Conservation (phyloP, 2,888 invertebrate genomes). For the Gymnocheta viridis region DNA sequence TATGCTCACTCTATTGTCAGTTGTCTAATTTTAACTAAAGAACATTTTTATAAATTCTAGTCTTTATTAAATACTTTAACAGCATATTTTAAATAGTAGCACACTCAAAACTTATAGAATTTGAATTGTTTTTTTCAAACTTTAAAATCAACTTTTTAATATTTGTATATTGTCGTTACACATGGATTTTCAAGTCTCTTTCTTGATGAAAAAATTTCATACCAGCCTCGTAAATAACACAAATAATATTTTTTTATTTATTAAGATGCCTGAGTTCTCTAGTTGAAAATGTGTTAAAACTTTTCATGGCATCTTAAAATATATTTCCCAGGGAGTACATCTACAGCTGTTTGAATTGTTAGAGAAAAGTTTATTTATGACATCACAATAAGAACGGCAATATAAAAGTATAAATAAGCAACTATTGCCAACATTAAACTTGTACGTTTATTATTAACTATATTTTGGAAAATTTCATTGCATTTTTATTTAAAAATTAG, state of each 20-base stretch:
- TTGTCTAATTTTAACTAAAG: too few species aligned
- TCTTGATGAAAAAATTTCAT: not conserved
- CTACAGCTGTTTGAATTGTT: conserved; percentile 15
- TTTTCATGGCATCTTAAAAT: conserved; percentile 1
- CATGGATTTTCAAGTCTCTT: too few species aligned
- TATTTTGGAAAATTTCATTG: not conserved
- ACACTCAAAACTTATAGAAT: too few species aligned
- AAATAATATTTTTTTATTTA: not conserved
- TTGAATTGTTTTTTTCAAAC: too few species aligned
- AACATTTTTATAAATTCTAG: too few species aligned
- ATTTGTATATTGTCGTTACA: too few species aligned
- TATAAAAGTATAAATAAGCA: conserved; percentile 3
- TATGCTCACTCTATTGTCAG: too few species aligned
- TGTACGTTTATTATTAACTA: not conserved
- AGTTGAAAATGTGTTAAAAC: conserved; percentile 48
- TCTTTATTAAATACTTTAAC: too few species aligned
- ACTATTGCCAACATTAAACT: not conserved
- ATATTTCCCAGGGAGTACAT: conserved; percentile 28
- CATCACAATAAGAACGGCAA: not conserved
- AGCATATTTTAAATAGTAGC: too few species aligned
- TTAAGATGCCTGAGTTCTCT: not conserved
- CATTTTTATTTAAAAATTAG: not conserved
- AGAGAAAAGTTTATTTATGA: conserved; percentile 14
- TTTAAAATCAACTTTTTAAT: too few species aligned
- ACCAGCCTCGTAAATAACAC: not conserved